These are phyloP conservation scores for Verasper variegatus DNA, from an alignment of 2,113 vertebrate species.

Conservation along the genomic window DNA sequence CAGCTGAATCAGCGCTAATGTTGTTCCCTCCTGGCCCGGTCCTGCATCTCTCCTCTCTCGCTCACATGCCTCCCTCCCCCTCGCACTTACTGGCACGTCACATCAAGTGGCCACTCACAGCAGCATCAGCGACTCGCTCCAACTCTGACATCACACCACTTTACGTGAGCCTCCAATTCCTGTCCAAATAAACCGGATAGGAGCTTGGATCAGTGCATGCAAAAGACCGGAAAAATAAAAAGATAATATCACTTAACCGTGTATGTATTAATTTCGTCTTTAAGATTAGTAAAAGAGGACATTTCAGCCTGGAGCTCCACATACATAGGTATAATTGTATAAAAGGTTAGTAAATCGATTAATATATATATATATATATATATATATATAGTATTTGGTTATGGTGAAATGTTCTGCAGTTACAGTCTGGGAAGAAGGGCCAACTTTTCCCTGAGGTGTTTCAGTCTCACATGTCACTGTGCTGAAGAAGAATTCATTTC, in stretches of 20 bases:
- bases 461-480: slow-evolving; percentile 11
- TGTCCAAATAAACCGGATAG: slow-evolving; percentile 49
- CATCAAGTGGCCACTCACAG: slow-evolving; percentile 59
- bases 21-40: slow-evolving; percentile 40
- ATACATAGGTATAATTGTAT: no score
- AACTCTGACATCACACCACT: slow-evolving; percentile 62
- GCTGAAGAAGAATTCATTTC: slow-evolving; percentile 24
- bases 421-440: slow-evolving; percentile 18
- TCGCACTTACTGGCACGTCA: slow-evolving; percentile 46
- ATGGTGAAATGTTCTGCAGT: slow-evolving; percentile 14
- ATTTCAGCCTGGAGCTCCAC: background rate
- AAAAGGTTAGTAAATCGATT: no score
- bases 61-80: slow-evolving; percentile 25
- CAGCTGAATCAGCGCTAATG: slow-evolving; percentile 76
- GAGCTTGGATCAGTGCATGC: slow-evolving; percentile 3
- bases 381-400: no score
- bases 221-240: background rate
- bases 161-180: slow-evolving; percentile 52
- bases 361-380: no score
- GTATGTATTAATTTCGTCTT: background rate
- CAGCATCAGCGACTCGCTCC: slow-evolving; percentile 38
- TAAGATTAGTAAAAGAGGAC: background rate
- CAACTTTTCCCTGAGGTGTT: slow-evolving; percentile 25
- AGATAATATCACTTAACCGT: slow-evolving; percentile 9
- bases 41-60: slow-evolving; percentile 31